phyloP scores from a whole-genome alignment of 2,797 vertebrate genomes.

The Jordanella pulchra region DNA sequence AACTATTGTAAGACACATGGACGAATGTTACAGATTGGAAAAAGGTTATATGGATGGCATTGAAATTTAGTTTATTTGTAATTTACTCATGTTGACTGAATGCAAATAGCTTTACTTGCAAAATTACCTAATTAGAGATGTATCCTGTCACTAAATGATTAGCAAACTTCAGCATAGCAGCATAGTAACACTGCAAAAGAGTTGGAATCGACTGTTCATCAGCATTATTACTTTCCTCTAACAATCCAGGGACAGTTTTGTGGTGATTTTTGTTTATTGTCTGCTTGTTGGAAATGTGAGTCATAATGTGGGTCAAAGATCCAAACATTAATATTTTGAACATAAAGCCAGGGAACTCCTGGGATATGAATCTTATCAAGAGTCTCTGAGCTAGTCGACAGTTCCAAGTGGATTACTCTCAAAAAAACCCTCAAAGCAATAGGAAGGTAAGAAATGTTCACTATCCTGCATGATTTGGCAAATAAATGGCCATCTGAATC shows the following conservation, averaged over 20 bases:
- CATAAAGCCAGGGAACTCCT: background rate
- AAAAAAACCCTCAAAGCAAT: background rate
- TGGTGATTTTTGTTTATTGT: no score
- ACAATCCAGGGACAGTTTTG: no score
- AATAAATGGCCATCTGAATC: background rate
- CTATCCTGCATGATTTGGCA: background rate
- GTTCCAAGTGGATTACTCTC: no score
- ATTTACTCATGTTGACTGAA: background rate
- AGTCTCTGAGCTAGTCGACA: no score
- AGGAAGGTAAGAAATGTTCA: background rate
- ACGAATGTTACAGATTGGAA: background rate
- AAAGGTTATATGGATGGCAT: background rate
- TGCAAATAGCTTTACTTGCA: background rate
- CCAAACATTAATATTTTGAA: background rate
- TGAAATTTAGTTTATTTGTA: background rate
- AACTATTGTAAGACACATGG: background rate
- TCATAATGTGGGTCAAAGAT: background rate
- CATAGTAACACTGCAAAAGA: background rate
- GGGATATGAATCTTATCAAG: background rate
- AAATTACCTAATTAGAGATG: background rate
- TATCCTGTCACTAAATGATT: background rate
- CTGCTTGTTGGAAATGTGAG: no score
- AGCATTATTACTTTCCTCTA: background rate
- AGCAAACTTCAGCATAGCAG: no score
- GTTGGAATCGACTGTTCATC: background rate